Percentiles rank a stretch among this genome's conserved stretches.
phyloP scores from a whole-genome alignment of 2,113 vertebrate genomes.

The Oncorhynchus mykiss region DNA sequence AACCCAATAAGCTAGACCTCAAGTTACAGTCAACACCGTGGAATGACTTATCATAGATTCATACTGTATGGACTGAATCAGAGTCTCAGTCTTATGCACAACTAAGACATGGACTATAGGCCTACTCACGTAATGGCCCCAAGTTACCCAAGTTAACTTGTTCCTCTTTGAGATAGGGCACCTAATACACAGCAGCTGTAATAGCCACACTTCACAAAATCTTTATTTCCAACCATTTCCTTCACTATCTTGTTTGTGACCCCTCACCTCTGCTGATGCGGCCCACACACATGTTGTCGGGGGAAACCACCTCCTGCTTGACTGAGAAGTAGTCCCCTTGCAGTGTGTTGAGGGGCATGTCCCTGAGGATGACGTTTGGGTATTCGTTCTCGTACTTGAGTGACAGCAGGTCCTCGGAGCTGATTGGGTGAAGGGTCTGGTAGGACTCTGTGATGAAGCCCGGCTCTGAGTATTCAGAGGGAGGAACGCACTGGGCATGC shows the following conservation, averaged over 20 bases:
- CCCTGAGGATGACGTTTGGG: slow-evolving; percentile 86
- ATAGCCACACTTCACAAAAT: background rate
- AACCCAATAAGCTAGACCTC: background rate
- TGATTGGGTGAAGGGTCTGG: slow-evolving; percentile 98
- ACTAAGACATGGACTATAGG: background rate
- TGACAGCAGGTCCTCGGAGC: slow-evolving; percentile 94
- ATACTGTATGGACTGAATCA: too few relatives aligned
- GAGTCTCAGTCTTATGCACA: background rate
- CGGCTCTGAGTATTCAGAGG: slow-evolving; percentile 96
- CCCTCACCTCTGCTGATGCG: slow-evolving; percentile 91
- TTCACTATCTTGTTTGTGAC: background rate
- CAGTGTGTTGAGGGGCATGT: slow-evolving; percentile 83
- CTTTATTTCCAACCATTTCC: background rate
- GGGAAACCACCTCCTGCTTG: slow-evolving; percentile 96
- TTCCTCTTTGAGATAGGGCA: too few relatives aligned
- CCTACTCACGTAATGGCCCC: too few relatives aligned
- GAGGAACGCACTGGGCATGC: slow-evolving; percentile 97
- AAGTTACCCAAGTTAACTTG: too few relatives aligned
- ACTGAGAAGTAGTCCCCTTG: slow-evolving; percentile 90
- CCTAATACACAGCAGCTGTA: too few relatives aligned
- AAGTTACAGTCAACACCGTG: background rate
- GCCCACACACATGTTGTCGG: slow-evolving; percentile 98
- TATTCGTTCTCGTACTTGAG: slow-evolving; percentile 97
- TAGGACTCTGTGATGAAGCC: slow-evolving; percentile 99
- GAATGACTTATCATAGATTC: background rate